Conservation (phyloP, 2,113 vertebrate genomes). For the Baryphthengus martii region DNA sequence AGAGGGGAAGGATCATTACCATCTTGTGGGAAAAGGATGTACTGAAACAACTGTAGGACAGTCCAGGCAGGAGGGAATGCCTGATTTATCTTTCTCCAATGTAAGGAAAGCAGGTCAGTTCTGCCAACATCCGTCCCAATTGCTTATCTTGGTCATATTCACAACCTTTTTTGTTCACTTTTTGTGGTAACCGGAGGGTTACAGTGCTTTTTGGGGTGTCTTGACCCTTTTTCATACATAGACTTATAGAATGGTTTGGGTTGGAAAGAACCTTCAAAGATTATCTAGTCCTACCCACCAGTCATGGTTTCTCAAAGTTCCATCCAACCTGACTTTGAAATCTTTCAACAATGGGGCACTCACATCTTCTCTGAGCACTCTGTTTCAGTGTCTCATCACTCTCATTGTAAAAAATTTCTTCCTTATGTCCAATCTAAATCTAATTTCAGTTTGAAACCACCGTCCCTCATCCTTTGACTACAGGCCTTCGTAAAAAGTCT, state of each 20-base stretch:
- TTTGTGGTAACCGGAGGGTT: neutral
- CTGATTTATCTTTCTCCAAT: neutral
- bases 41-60: neutral
- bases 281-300: neutral
- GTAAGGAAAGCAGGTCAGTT: neutral
- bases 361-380: neutral
- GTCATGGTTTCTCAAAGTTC: neutral
- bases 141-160: neutral
- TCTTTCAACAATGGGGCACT: neutral
- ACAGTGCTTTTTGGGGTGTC: neutral
- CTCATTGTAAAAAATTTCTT: neutral
- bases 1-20: neutral
- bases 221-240: neutral
- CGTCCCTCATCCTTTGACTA: neutral
- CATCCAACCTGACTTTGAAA: fast-evolving
- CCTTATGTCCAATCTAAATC: neutral
- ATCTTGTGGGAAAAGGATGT: neutral
- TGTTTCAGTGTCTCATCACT: neutral
- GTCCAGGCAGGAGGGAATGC: neutral
- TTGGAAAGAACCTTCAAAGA: neutral
- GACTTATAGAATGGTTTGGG: neutral
- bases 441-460: neutral
- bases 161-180: neutral
- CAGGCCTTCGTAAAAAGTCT: neutral
- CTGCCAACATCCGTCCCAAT: neutral